Conservation (phyloP, 2,113 vertebrate genomes). For the Sander vitreus region DNA sequence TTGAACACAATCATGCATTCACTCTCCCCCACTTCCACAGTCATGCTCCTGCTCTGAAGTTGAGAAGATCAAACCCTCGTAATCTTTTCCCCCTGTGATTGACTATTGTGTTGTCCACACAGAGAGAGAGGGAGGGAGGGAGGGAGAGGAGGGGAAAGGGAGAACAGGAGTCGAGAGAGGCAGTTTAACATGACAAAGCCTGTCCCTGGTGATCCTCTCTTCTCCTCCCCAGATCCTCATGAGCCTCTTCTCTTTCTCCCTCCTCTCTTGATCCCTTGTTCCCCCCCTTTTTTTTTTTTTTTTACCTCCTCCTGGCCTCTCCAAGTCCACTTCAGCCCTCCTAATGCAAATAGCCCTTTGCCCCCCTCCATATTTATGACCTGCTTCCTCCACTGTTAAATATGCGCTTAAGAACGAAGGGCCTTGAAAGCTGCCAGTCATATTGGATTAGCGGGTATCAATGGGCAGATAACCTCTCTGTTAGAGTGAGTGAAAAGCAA, state of each 20-base stretch:
- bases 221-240: slow-evolving; percentile 63
- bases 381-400: slow-evolving; percentile 68
- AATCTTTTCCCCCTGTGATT: slow-evolving; percentile 77
- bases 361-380: slow-evolving; percentile 76
- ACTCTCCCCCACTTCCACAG: slow-evolving; percentile 61
- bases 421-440: slow-evolving; percentile 73
- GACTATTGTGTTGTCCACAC: slow-evolving; percentile 73
- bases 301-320: slow-evolving; percentile 52
- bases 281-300: neutral
- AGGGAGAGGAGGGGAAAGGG: slow-evolving; percentile 24
- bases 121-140: slow-evolving; percentile 35
- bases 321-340: slow-evolving; percentile 69
- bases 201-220: slow-evolving; percentile 71
- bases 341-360: slow-evolving; percentile 76
- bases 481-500: slow-evolving; percentile 77
- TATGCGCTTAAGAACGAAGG: slow-evolving; percentile 77
- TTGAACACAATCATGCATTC: slow-evolving; percentile 40
- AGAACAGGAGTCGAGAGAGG: slow-evolving; percentile 60
- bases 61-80: slow-evolving; percentile 77
- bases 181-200: slow-evolving; percentile 84
- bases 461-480: slow-evolving; percentile 82
- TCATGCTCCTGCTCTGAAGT: slow-evolving; percentile 63
- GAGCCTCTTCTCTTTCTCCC: slow-evolving; percentile 59
- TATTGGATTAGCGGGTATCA: slow-evolving; percentile 79
- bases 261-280: slow-evolving; percentile 70